Percentiles rank a stretch among this genome's conserved stretches.
Conservation (phyloP, 2,888 invertebrate species). For the Coelopa pilipes region DNA sequence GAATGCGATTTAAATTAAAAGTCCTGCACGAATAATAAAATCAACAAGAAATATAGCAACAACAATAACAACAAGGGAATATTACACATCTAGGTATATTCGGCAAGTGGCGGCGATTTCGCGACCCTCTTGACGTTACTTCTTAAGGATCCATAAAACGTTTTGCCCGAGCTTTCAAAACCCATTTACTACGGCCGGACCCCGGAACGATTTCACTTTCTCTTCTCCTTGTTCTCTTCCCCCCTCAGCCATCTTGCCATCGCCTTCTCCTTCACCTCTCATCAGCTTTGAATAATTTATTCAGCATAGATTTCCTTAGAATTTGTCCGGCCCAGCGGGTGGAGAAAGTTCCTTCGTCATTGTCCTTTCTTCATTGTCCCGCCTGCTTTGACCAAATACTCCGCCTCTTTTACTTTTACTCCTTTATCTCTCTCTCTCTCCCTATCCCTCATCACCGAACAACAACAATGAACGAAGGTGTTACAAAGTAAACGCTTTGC, state of each 20-base stretch:
- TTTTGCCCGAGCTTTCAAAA: slow-evolving; percentile 48
- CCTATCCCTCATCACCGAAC: too few relatives aligned
- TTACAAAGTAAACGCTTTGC: slow-evolving; percentile 5
- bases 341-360: not conserved
- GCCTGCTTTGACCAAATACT: slow-evolving; percentile 3
- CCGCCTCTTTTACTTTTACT: too few relatives aligned
- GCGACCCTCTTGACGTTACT: not conserved
- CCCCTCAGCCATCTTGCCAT: not conserved
- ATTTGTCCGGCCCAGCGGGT: too few relatives aligned
- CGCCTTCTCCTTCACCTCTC: not conserved
- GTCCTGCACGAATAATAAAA: slow-evolving; percentile 56
- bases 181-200: not conserved
- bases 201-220: not conserved
- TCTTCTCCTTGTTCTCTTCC: not conserved
- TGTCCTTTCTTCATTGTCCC: not conserved
- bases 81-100: too few relatives aligned
- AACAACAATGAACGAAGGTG: too few relatives aligned
- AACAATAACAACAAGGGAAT: not conserved
- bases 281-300: slow-evolving; percentile 32
- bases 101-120: too few relatives aligned
- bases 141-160: slow-evolving; percentile 51
- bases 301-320: slow-evolving; percentile 11
- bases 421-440: too few relatives aligned
- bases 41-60: too few relatives aligned
- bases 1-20: slow-evolving; percentile 61